A percentile compares a stretch with the other conserved stretches of the same genome.
These are phyloP conservation scores for Plebejus anna DNA, from an alignment of 2,888 invertebrate species.

Conservation along the genomic window DNA sequence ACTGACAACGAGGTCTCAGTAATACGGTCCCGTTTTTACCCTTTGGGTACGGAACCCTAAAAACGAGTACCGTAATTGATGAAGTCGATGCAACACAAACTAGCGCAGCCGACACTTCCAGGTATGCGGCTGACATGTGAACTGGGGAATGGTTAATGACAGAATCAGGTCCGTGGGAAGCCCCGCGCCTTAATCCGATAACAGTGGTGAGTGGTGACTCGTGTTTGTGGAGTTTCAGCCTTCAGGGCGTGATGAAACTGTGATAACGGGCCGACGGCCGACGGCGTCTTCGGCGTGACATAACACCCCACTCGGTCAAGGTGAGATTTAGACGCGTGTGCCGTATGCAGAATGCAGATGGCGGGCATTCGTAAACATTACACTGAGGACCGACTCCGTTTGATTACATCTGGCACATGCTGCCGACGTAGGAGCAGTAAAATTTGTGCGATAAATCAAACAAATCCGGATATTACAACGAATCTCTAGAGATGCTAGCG, in stretches of 20 bases:
- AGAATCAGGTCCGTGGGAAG: slow-evolving; percentile 23
- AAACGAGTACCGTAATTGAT: background rate
- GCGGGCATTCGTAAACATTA: background rate
- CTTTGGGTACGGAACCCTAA: background rate
- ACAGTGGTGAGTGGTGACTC: background rate
- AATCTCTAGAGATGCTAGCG: background rate
- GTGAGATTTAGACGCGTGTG: slow-evolving; percentile 7
- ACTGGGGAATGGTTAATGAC: slow-evolving; percentile 22
- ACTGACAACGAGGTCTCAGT: too few species aligned
- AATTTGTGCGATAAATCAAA: background rate
- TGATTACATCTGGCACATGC: background rate
- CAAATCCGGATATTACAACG: background rate
- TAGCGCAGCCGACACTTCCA: background rate
- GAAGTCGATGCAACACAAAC: background rate
- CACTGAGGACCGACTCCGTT: background rate
- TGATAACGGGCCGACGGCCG: background rate
- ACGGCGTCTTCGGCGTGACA: background rate
- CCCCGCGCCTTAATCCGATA: slow-evolving; percentile 23
- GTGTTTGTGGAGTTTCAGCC: background rate
- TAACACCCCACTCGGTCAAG: slow-evolving; percentile 18
- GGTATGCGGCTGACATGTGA: slow-evolving; percentile 9
- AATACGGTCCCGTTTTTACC: too few species aligned
- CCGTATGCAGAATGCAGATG: slow-evolving; percentile 1
- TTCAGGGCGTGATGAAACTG: background rate
- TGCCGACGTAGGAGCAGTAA: background rate